phyloP scores from a whole-genome alignment of 2,888 invertebrate species.

The Drosophila pegasa region DNA sequence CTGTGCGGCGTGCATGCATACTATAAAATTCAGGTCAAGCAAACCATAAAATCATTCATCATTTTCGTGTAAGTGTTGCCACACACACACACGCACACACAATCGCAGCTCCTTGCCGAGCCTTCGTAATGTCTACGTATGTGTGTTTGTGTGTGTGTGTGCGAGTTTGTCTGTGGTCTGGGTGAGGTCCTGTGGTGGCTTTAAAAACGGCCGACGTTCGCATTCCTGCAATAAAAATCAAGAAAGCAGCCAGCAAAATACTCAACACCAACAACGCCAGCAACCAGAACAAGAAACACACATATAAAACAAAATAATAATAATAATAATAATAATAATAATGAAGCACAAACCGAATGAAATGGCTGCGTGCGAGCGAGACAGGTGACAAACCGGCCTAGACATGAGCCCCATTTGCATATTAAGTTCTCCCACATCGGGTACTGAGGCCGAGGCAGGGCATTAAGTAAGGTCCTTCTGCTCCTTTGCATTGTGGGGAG shows the following conservation, averaged over 20 bases:
- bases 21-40: slow-evolving; percentile 83
- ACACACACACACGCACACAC: slow-evolving; percentile 45
- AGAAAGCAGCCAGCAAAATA: slow-evolving; percentile 69
- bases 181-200: slow-evolving; percentile 67
- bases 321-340: slow-evolving; percentile 73
- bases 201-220: slow-evolving; percentile 81
- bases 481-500: background rate
- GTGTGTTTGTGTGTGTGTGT: slow-evolving; percentile 16
- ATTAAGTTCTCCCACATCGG: slow-evolving; percentile 51
- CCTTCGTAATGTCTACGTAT: slow-evolving; percentile 45
- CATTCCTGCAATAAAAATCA: slow-evolving; percentile 79
- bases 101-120: slow-evolving; percentile 57
- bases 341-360: slow-evolving; percentile 59
- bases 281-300: slow-evolving; percentile 18
- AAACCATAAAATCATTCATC: slow-evolving; percentile 84
- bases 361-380: slow-evolving; percentile 64
- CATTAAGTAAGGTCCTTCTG: slow-evolving; percentile 44
- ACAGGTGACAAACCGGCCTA: slow-evolving; percentile 69
- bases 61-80: slow-evolving; percentile 81
- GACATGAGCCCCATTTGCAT: slow-evolving; percentile 68
- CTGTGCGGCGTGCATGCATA: slow-evolving; percentile 67
- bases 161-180: slow-evolving; percentile 42
- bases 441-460: slow-evolving; percentile 4
- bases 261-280: slow-evolving; percentile 39
- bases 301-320: slow-evolving; percentile 74